Conservation (phyloP, 2,797 vertebrate genomes). For the Enteromius fasciolatus region DNA sequence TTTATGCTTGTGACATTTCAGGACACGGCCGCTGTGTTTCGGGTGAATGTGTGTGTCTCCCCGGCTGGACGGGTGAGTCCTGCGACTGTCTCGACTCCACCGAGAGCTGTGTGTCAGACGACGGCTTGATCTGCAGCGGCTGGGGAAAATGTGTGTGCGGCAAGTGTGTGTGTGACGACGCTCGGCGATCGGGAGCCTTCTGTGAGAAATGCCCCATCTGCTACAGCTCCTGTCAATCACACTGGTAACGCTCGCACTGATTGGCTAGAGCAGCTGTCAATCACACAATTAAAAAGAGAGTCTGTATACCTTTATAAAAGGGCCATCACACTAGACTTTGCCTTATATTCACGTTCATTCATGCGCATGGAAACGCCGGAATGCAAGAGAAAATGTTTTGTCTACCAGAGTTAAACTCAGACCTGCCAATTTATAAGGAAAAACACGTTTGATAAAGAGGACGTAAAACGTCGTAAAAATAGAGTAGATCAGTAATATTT, state of each 20-base stretch:
- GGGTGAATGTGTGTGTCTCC: constrained; percentile 85
- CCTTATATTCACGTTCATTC: not conserved
- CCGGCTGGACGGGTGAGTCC: constrained; percentile 87
- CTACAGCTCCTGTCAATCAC: constrained; percentile 83
- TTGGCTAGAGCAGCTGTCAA: constrained; percentile 79
- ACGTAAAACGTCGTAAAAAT: not conserved
- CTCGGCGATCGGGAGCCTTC: constrained; percentile 81
- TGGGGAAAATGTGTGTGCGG: constrained; percentile 89
- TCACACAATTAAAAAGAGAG: constrained; percentile 83
- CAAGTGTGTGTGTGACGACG: constrained; percentile 85
- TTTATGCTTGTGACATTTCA: constrained; percentile 61
- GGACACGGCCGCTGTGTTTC: constrained; percentile 89
- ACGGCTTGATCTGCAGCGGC: constrained; percentile 86
- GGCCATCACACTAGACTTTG: not conserved
- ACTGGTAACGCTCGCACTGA: constrained; percentile 79
- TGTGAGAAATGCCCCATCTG: constrained; percentile 91
- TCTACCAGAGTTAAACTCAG: not conserved
- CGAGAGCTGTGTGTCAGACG: constrained; percentile 80
- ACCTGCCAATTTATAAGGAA: not conserved
- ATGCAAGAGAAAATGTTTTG: not conserved
- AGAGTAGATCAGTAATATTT: not conserved
- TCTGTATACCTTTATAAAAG: not conserved
- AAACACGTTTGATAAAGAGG: not conserved
- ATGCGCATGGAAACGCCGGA: not conserved
- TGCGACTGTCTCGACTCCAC: constrained; percentile 83